Evolutionary conservation across 2,113 vertebrate species (phyloP), one percentile per base, ranked within the genome.

Genomic region (Spea bombifrons): DNA sequence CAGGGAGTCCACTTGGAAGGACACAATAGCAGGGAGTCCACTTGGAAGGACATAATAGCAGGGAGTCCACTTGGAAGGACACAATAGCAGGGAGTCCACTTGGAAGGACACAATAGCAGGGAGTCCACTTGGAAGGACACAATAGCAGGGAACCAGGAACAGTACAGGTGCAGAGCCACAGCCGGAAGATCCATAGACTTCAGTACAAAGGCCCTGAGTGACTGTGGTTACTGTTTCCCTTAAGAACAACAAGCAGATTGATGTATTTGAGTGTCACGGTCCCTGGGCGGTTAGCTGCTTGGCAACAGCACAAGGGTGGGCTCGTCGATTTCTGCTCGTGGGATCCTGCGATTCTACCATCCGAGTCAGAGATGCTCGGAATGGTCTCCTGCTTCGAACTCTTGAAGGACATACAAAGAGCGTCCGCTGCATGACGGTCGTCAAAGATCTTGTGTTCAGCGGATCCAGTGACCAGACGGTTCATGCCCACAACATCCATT

Each of bases 401-500:
- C 90, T 99, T 82, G 90, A 96, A 81, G 96, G 97, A 47, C 97
- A 99, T 84, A 94, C 93, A 90, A 99, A 99, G 80, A 96, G 95
- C 0, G 92, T 99, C 50, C 96, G 99, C 66, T 99, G 97, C 87
- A 97, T 99, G 95, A 97, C 96, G 94, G 97, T 99, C 83, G 94
- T 98, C 82, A 98, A 98, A 76, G 96, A 99, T 82, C 87, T 99
- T 84, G 97, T 99, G 5, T 99, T 98, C 82, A 98, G 97, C 63
- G 97, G 97, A 16, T 99, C 97, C 86, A 98, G 97, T 45, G 97
- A 99, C 82, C 96, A 98, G 55, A 96, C 93, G 16, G 95, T 99
- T 66, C 94, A 96, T 64, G 95, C 95, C 30, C 96, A 99, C 90
- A 99, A 98, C 85, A 97, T 99, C 88, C 96, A 98, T 0, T 96